Evolutionary conservation across 2,113 vertebrate genomes (phyloP), one percentile per base, ranked within the genome.

Genomic region (Phaethon lepturus): DNA sequence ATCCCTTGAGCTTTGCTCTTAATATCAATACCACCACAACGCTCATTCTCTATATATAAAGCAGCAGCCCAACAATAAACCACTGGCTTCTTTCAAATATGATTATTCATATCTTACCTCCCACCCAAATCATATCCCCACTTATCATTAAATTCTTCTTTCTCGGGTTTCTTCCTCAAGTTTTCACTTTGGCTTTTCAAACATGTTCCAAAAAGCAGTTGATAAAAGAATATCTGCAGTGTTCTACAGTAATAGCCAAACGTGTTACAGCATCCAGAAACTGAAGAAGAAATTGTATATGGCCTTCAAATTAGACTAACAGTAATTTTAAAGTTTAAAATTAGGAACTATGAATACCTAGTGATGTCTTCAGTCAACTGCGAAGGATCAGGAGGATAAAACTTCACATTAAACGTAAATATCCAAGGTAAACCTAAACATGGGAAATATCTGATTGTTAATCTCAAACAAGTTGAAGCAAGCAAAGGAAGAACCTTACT

Each of bases 341-440:
- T 83, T 75, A 71, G n/a, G 33, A 73, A 49, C 45, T 35, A 14
- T 22, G 50, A 92, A 16, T 99, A 99, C 99, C 99, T 99, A 96
- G 99, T 99, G 89, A 99, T 99, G 97, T 99, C 99, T 97, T 99
- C 99, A 56, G 98, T 99, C 95, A 99, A 86, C 76, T 99, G 99
- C 47, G 99, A 99, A 19, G 99, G 99, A 96, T 99, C 99, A 13
- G 99, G 99, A 84, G 99, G 99, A 97, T 99, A 99, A 98, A 99
- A 99, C 97, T 99, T 99, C 97, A 99, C 99, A 78, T 98, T 99
- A 97, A 99, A 99, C n/a, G 98, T 97, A 96, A 99, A 99, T 93
- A 99, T 98, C 99, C 99, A 99, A 69, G 99, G 99, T 97, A 99
- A 98, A 97, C 97, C 99, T 99, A 92, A 17, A 98, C 97, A 93